Conservation (phyloP, 2,888 invertebrate genomes). For the Tinea trinotella region DNA sequence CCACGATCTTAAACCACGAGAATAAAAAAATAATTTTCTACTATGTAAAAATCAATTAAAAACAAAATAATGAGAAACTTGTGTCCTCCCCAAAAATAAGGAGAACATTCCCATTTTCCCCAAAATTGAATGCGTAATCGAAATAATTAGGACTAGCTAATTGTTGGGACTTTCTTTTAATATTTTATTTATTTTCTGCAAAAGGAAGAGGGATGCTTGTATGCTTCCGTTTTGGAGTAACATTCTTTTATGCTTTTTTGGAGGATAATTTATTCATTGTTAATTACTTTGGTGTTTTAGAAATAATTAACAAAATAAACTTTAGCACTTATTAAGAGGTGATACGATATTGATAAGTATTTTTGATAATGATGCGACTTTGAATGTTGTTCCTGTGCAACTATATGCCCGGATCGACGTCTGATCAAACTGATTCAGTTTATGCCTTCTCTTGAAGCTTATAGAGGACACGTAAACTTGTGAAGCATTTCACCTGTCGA, state of each 20-base stretch:
- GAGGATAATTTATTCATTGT: background rate
- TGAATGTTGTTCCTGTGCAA: too few species aligned
- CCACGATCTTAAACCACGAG: background rate
- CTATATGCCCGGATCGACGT: too few species aligned
- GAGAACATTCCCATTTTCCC: slow-evolving; percentile 19
- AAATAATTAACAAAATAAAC: too few species aligned
- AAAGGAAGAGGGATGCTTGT: slow-evolving; percentile 7
- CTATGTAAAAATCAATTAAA: background rate
- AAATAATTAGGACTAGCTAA: slow-evolving; percentile 22
- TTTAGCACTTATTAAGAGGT: too few species aligned
- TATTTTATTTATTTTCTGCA: background rate
- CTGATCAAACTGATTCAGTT: too few species aligned
- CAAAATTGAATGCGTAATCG: slow-evolving; percentile 25
- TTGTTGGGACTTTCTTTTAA: slow-evolving; percentile 14
- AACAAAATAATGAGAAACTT: slow-evolving; percentile 10
- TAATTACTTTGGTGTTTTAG: background rate
- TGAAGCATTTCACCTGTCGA: too few species aligned
- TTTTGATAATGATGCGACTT: too few species aligned
- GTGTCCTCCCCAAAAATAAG: slow-evolving; percentile 19
- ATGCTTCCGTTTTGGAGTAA: background rate
- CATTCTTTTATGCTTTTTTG: background rate
- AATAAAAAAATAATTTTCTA: too few species aligned
- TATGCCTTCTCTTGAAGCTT: too few species aligned
- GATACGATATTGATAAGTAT: too few species aligned
- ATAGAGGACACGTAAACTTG: too few species aligned